Base-by-base conservation (phyloP, 2,113 vertebrate genomes). In the Garra rufa region DNA sequence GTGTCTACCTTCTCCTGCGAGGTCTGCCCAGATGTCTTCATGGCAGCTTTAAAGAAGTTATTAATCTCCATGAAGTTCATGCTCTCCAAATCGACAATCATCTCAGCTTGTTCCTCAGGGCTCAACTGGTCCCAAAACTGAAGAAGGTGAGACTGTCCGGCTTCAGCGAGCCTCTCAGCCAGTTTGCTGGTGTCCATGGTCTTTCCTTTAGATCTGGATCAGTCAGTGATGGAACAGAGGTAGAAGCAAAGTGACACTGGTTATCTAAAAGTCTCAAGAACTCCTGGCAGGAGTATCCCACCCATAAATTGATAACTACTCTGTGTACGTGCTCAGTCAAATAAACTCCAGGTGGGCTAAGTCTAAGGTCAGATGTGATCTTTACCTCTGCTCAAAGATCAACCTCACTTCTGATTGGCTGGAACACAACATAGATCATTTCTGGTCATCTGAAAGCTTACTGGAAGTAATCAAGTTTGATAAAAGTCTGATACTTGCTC, bases 21-120 rank as follows among this genome's bases (percentile, higher is more conserved):
- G 84, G 83, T 88, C 70, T 87, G 91, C 67, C 84, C 85, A 59
- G 93, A 94, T 0, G 70, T 88, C 87, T 92, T 91, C 87, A 95
- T 95, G 85, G 97, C 96, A 1, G 89, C 94, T 80, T 85, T 90
- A 86, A 97, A 99, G 90, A 97, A 97, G 1, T 84, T 61, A 26
- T 93, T 94, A 85, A 98, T 92, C 89, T 97, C 97, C 82, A 91
- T 87, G 0, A 97, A 94, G 92, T 97, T 83, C 94, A 98, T 95
- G 3, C 44, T 87, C 74, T 94, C 88, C 74, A 99, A 92, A 21
- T 97, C 95, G 0, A 4, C 86, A 28, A n/a, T 85, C 71, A 99
- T 87, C 11, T 92, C 91, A 1, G 5, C 85, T 82, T 93, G 95
- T 30, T 95, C 93, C 21, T 92, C 84, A 0, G 89, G 91, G 41